Evolutionary conservation across 2,888 invertebrate genomes (phyloP), one percentile per base, ranked within the genome.

Genomic region (Furcula furcula): DNA sequence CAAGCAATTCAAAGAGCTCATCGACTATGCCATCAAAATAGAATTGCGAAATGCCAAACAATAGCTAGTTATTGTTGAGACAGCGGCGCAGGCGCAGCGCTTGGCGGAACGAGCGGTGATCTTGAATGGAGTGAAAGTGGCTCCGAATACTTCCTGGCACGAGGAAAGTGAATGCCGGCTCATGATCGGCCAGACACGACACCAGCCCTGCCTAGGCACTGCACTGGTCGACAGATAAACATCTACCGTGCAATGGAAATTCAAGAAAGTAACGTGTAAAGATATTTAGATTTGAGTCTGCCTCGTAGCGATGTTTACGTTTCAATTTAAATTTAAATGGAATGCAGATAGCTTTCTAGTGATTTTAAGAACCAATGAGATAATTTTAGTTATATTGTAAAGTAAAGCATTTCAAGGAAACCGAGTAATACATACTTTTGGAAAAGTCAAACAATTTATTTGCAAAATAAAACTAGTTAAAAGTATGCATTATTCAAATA

Each of bases 91-190:
- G 41, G 58, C 54, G 62, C 55, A 47, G 52, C 54, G 57, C 58
- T 62, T 67, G 70, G 76, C 75, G 79, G 76, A 81, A 80, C 80
- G 64, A 55, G 59, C 61, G 53, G 53, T 70, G 81, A 82, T 84
- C 83, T 84, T 85, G 84, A 82, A 86, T 84, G 75, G 77, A 85
- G 87, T 81, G 87, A 87, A 88, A 88, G 87, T 86, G 72, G 63
- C 67, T 65, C 58, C 57, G 55, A 65, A 68, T 69, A 79, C 83
- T 87, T 86, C 87, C 87, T 87, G 76, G 60, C 72, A 65, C 72
- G 70, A 64, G 76, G 86, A 87, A 86, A 87, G 86, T 79, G 79
- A 79, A 69, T 70, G 76, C 31, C 31, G 33, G 31, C 67, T 65
- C 65, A 65, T 59, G 63, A 68, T 62, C 58, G 60, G 52, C 53